Evolutionary conservation across 2,113 vertebrate genomes (phyloP), one percentile per base, ranked within the genome.

Genomic region (Colistium nudipinnis): DNA sequence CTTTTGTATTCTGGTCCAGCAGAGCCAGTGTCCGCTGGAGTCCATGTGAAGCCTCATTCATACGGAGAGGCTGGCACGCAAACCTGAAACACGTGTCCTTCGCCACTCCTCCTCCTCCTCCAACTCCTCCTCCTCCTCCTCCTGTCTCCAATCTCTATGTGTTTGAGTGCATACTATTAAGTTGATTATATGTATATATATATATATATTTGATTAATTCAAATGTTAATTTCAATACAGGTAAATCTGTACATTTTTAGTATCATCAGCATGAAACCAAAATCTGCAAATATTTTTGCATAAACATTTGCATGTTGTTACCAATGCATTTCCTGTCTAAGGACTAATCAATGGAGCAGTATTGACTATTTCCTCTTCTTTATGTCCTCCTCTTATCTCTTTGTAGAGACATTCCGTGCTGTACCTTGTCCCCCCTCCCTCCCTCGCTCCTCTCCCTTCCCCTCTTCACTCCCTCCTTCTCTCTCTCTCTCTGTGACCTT

Each of bases 31-130:
- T 69, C 51, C 17, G 52, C 33, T 63, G 65, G 53, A 24, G 6
- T 56, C 41, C 56, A 47, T 81, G 64, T 78, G 71, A 80, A 43
- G 64, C 28, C 39, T 24, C 65, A 78, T 85, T 89, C 73, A 82
- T 41, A 9, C 22, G 0, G 52, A 60, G 52, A 60, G 41, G 44
- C 62, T 66, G 74, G 61, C 74, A 65, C 16, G 19, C 57, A 66
- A 12, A 24, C n/a, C 47, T 0, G 20, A 63, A 55, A 53, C 73
- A 57, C 38, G 52, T 51, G 56, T 41, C 12, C 35, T 13, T 30
- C 28, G 11, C 6, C 33, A 43, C 9, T 31, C 7, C 0, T 3
- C 62, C 70, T 38, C n/a, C 25, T 14, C 9, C 38, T 7, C 27
- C 6, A 13, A 14, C 14, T 25, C 19, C 4, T 36, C 7, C 0